Percentiles rank a stretch among this genome's conserved stretches.
These are phyloP conservation scores for Redunca redunca DNA, from an alignment of 2,113 vertebrate species.

Conservation along the genomic window DNA sequence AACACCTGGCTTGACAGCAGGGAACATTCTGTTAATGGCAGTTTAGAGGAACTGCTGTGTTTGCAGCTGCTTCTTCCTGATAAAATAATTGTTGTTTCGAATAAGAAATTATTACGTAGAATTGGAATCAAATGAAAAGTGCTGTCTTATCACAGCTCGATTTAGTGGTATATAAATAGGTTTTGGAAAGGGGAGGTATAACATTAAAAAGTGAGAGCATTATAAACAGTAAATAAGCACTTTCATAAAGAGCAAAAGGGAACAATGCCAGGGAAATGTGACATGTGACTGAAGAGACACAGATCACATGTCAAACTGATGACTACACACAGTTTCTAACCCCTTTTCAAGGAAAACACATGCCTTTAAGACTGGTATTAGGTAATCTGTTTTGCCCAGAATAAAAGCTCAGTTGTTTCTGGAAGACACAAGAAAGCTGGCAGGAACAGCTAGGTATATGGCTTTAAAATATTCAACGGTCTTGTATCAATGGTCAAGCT, in stretches of 20 bases:
- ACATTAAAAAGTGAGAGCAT: constrained; percentile 18
- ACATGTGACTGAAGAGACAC: not conserved
- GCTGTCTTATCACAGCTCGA: constrained; percentile 30
- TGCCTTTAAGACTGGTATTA: not conserved
- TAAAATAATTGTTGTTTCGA: constrained; percentile 70
- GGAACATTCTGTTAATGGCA: constrained; percentile 36
- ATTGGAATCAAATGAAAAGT: constrained; percentile 29
- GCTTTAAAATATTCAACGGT: not conserved
- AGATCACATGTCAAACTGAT: not conserved
- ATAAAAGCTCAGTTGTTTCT: not conserved
- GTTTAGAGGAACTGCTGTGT: constrained; percentile 43
- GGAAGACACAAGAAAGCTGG: not conserved
- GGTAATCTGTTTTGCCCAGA: not conserved
- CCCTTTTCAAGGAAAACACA: not conserved
- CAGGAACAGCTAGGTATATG: not conserved
- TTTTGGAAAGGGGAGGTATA: constrained; percentile 35
- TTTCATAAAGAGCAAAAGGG: not conserved
- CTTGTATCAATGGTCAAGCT: not conserved
- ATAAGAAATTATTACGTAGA: constrained; percentile 64
- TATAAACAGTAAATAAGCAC: not conserved
- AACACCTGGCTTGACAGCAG: constrained; percentile 63
- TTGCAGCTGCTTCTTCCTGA: constrained; percentile 69
- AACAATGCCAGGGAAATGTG: not conserved
- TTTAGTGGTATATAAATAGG: constrained; percentile 53
- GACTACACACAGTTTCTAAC: not conserved